Evolutionary conservation across 92 coral and sea anemone species (phyloP), one percentile per base, ranked within the genome.

Genomic region (Anthopleura xanthogrammica): DNA sequence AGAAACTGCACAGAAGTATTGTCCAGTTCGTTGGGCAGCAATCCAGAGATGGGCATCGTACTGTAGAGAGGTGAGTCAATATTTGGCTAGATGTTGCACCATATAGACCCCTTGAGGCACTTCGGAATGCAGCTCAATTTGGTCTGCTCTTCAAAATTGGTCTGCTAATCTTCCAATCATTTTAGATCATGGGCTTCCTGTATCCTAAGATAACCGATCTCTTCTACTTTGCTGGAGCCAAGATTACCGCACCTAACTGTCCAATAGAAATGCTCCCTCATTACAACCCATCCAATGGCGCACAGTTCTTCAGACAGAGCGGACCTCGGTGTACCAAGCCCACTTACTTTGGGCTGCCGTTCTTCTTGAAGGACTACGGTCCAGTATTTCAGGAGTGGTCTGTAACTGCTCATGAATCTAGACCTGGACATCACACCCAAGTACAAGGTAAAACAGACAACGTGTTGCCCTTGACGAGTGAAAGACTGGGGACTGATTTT

Each of bases 351-450:
- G 90, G 90, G 23, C 87, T 95, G 77, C 98, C 98, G 20, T 95
- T 95, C 75, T 95, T 95, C 74, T 79, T 92, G 77, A 83, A 82
- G 60, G 84, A 90, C 43, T 95, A 94, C 76, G 98, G 98, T 40
- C 98, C 98, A 1, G 91, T 94, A 82, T 95, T 92, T 82, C 98
- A 95, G 81, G 98, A 95, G 42, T 95, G 98, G 98, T 95, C 98
- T 16, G 96, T 94, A 62, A 88, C 89, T 20, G 98, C 94, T 36
- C 98, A 95, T 84, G 98, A 95, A 85, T 78, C 98, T 8, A 90
- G 98, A 54, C 98, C 98, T 16, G 98, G 98, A 7, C 98, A 95
- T 55, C 98, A 95, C 76, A 88, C 92, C 57, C 98, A 95, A 83
- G 80, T 91, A 85, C 98, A 95, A 90, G 98, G 98, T 95, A 79